phyloP scores from a whole-genome alignment of 2,888 invertebrate genomes.

The Synanthedon andrenaeformis region DNA sequence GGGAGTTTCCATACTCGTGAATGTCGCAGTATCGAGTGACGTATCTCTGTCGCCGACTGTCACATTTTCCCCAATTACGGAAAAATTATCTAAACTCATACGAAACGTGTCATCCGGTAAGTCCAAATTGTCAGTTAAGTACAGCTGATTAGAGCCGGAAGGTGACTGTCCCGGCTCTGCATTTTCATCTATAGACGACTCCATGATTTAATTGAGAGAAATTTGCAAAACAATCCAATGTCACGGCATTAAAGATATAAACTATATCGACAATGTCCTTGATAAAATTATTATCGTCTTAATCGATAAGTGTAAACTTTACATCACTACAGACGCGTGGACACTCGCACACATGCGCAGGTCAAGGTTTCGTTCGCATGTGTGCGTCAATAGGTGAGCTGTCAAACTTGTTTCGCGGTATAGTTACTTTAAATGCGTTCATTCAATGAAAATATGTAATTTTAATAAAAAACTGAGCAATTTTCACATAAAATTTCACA shows the following conservation, averaged over 20 bases:
- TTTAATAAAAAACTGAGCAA: constrained; percentile 13
- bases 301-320: constrained; percentile 62
- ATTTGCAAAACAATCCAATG: background rate
- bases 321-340: constrained; percentile 41
- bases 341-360: constrained; percentile 46
- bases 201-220: constrained; percentile 22
- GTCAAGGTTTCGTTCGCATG: constrained; percentile 10
- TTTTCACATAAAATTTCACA: constrained; percentile 13
- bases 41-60: constrained; percentile 34
- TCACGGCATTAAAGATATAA: constrained; percentile 2
- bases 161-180: constrained; percentile 20
- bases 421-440: constrained; percentile 15
- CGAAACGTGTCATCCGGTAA: constrained; percentile 54
- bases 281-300: constrained; percentile 51
- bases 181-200: constrained; percentile 24
- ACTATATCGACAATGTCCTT: constrained; percentile 36
- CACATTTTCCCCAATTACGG: constrained; percentile 55
- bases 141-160: constrained; percentile 41
- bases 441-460: constrained; percentile 18
- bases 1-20: constrained; percentile 20
- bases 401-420: constrained; percentile 64
- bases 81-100: constrained; percentile 47
- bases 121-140: constrained; percentile 39
- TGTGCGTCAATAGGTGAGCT: constrained; percentile 45
- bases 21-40: constrained; percentile 27